Percentiles rank a stretch among this genome's conserved stretches.
These are phyloP conservation scores for Naso thynnoides DNA, from an alignment of 2,797 vertebrate genomes.

Conservation along the genomic window DNA sequence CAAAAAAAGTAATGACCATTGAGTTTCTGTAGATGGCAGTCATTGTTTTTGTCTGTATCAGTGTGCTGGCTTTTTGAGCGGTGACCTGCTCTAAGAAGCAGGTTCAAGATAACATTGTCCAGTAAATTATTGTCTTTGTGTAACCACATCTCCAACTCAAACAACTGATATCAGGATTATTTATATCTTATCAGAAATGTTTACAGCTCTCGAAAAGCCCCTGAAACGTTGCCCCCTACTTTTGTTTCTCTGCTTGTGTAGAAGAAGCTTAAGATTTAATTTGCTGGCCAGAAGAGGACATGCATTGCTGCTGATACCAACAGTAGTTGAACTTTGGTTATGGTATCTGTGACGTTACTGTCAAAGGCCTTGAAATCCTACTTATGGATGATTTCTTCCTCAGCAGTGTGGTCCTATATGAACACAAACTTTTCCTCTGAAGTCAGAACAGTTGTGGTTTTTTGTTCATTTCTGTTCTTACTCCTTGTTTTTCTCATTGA, in stretches of 20 bases:
- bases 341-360: background rate
- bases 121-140: background rate
- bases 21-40: constrained; percentile 23
- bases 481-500: background rate
- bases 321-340: background rate
- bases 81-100: background rate
- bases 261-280: background rate
- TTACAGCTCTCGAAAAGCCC: background rate
- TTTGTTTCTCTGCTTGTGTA: background rate
- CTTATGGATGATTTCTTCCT: background rate
- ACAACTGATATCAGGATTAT: constrained; percentile 5
- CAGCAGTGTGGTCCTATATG: background rate
- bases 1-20: constrained; percentile 18
- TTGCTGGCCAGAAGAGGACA: background rate
- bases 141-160: constrained; percentile 28
- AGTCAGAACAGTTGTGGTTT: background rate
- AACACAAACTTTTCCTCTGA: background rate
- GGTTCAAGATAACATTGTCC: background rate
- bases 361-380: background rate
- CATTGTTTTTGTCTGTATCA: constrained; percentile 4
- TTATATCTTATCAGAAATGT: background rate
- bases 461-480: background rate
- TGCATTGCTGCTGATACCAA: background rate
- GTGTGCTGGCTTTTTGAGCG: constrained; percentile 1
- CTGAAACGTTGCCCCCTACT: background rate